Base-by-base conservation (phyloP, 2,888 invertebrate species). In the Caenorhabditis zanzibari region DNA sequence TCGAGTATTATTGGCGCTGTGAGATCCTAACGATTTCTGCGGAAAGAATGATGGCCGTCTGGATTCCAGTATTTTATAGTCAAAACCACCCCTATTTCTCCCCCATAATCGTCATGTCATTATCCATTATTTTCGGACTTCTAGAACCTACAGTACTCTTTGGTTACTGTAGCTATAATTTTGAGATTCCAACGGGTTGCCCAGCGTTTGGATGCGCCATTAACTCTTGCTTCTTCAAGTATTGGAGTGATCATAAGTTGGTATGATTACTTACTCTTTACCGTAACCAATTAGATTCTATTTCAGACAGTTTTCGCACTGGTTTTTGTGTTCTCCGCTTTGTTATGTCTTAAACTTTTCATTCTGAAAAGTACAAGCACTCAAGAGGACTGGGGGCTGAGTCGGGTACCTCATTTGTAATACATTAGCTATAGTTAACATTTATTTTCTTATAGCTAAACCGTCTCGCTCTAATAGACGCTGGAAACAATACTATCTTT, bases 171-270 rank as follows among this genome's bases (percentile, higher is more conserved):
- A 35, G 77, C 3, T 82, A 73, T 28, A 12, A 73, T 10, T 35
- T 82, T 12, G 28, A 44, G 9, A 47, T 74, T 22, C 49, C 73
- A 0, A 35, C 44, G 16, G 35, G 47, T 28, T 82, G 82, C 26
- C 44, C 61, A 9, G 77, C 73, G 0, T 54, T 82, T 19, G 82
- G 82, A 5, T 82, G 82, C 19, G 58, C 69, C 0, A 68, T 82
- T 0, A 82, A 82, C 49, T 4, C 32, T 7, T 82, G 82, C 61
- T 82, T 82, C 44, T 38, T 61, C 2, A 10, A 12, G 3, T 82
- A 77, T 58, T 82, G 82, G 82, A 73, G 73, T 0, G 28, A 54
- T n/a, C 73, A 82, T 56, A 82, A 82, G 68, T 54, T 76, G 59
- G 82, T 82, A 12, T 32, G 63, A n/a, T 24, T 2, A 2, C 1